A percentile compares a stretch with the other conserved stretches of the same genome.
Conservation (phyloP, 2,888 invertebrate species). For the Monoplex corrugatus region DNA sequence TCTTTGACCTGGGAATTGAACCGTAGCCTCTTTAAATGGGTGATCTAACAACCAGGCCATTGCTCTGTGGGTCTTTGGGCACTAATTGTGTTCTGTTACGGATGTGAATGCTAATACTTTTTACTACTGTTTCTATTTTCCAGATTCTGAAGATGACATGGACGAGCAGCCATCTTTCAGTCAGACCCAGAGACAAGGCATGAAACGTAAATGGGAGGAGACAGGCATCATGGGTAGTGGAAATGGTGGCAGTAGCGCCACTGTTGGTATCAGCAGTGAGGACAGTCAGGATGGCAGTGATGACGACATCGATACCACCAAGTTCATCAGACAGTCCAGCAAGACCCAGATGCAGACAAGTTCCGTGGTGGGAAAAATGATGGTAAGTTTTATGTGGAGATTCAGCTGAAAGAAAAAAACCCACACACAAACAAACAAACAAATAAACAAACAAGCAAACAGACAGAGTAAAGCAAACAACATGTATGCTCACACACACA, state of each 20-base stretch:
- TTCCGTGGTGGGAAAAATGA: conserved; percentile 57
- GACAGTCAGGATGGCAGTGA: conserved; percentile 35
- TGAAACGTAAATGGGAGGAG: neutral
- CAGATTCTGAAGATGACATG: conserved; percentile 55
- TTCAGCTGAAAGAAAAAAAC: neutral
- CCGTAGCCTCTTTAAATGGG: too few species aligned
- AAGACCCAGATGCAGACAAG: conserved; percentile 45
- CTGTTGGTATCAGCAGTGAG: conserved; percentile 45
- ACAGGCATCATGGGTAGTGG: neutral
- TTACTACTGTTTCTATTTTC: neutral
- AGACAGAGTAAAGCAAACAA: too few species aligned
- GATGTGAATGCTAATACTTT: too few species aligned
- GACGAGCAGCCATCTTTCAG: conserved; percentile 59
- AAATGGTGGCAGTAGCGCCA: neutral
- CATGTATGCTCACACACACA: too few species aligned
- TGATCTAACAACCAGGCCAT: too few species aligned
- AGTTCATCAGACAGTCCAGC: conserved; percentile 52
- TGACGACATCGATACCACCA: conserved; percentile 37
- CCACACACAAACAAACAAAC: neutral
- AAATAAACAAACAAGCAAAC: neutral
- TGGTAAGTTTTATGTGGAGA: conserved; percentile 47
- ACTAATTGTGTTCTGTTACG: too few species aligned
- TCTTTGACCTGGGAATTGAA: neutral
- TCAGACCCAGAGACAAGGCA: neutral
- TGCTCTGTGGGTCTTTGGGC: too few species aligned